phyloP scores from a whole-genome alignment of 2,888 invertebrate species.

The Tipula vernalis region DNA sequence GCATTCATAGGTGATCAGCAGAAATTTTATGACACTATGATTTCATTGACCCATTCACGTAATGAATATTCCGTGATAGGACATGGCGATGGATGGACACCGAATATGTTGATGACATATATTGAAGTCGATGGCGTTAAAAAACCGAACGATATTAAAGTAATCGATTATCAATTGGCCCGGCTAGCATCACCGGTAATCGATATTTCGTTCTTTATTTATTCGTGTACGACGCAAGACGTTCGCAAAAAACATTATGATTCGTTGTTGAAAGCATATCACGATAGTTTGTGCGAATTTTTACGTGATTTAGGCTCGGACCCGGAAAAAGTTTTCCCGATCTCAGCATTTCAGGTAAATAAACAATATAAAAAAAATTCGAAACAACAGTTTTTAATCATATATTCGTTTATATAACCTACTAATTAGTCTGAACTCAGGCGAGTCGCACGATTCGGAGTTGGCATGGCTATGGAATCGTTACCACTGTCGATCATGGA shows the following conservation, averaged over 20 bases:
- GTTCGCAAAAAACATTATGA: slow-evolving; percentile 45
- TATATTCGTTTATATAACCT: background rate
- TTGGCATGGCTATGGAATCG: slow-evolving; percentile 43
- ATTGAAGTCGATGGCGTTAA: slow-evolving; percentile 15
- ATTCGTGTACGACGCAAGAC: slow-evolving; percentile 47
- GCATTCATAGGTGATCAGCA: slow-evolving; percentile 41
- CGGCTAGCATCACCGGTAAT: slow-evolving; percentile 42
- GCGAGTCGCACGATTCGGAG: slow-evolving; percentile 37
- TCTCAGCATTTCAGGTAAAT: slow-evolving; percentile 22
- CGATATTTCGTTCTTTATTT: slow-evolving; percentile 47
- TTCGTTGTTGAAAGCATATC: slow-evolving; percentile 39
- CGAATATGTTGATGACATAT: slow-evolving; percentile 53
- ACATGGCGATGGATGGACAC: slow-evolving; percentile 64
- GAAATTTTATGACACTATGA: slow-evolving; percentile 38
- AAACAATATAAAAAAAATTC: background rate
- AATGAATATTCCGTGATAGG: slow-evolving; percentile 44
- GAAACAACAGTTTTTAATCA: background rate
- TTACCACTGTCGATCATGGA: slow-evolving; percentile 40
- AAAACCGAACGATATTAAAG: slow-evolving; percentile 37
- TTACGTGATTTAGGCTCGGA: slow-evolving; percentile 48
- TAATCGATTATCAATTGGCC: slow-evolving; percentile 59
- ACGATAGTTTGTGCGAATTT: slow-evolving; percentile 40
- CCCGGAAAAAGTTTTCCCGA: slow-evolving; percentile 38
- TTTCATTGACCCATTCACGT: slow-evolving; percentile 31
- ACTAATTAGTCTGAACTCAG: slow-evolving; percentile 31